Conservation (phyloP, 2,888 invertebrate species). For the Notodonta ziczac region DNA sequence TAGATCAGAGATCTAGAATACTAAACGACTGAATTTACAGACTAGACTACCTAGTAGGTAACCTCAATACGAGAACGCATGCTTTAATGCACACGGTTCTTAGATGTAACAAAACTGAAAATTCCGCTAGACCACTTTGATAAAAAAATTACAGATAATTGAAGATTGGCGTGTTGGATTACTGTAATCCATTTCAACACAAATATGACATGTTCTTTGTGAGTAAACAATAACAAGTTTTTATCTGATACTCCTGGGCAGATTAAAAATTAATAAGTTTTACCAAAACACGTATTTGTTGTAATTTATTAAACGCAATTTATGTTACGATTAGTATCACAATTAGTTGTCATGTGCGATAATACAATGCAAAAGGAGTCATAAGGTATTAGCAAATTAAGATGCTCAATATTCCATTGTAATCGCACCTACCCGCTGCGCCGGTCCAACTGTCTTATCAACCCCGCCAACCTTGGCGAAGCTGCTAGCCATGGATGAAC, state of each 20-base stretch:
- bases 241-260: background rate
- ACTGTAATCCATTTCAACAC: background rate
- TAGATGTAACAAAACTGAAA: background rate
- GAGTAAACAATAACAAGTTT: conserved; percentile 12
- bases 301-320: too few relatives aligned
- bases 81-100: background rate
- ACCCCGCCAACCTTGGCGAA: conserved; percentile 27
- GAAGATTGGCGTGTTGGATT: background rate
- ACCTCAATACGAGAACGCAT: too few relatives aligned
- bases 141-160: background rate
- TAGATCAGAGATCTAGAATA: background rate
- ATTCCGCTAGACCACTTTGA: background rate
- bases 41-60: too few relatives aligned
- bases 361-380: too few relatives aligned
- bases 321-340: too few relatives aligned
- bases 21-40: background rate
- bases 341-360: too few relatives aligned
- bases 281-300: too few relatives aligned
- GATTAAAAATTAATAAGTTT: too few relatives aligned
- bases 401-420: too few relatives aligned
- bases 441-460: conserved; percentile 20
- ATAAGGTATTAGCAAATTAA: too few relatives aligned
- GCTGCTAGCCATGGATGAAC: conserved; percentile 31
- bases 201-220: conserved; percentile 7
- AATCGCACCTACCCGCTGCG: background rate